phyloP scores from a whole-genome alignment of 2,888 invertebrate genomes.

The Seladonia tumulorum region DNA sequence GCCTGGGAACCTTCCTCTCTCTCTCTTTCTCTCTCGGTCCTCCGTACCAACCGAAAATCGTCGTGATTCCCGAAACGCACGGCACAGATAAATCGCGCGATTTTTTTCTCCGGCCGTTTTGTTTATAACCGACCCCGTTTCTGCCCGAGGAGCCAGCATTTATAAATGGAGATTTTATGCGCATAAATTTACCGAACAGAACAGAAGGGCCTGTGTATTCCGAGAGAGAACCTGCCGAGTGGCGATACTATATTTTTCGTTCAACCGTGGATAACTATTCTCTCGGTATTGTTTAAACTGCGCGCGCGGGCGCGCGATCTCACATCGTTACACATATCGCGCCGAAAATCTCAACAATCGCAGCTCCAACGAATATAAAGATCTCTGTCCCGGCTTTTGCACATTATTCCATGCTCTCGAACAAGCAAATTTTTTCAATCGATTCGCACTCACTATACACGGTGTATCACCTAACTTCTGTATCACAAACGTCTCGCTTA shows the following conservation, averaged over 20 bases:
- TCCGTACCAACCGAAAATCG: slow-evolving; percentile 2
- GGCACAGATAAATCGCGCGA: slow-evolving; percentile 21
- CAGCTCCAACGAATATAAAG: too few relatives aligned
- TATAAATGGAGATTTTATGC: slow-evolving; percentile 54
- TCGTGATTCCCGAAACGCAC: slow-evolving; percentile 21
- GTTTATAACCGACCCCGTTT: slow-evolving; percentile 47
- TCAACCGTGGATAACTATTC: not conserved
- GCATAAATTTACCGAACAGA: slow-evolving; percentile 47
- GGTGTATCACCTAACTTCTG: too few relatives aligned
- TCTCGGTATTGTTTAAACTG: not conserved
- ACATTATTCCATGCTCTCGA: not conserved
- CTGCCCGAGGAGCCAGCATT: slow-evolving; percentile 23
- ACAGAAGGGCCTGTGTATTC: slow-evolving; percentile 33
- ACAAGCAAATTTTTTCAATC: not conserved
- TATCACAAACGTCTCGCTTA: not conserved
- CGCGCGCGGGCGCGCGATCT: not conserved
- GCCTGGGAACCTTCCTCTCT: slow-evolving; percentile 8
- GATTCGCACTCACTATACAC: not conserved
- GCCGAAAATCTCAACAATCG: not conserved
- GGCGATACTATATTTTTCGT: slow-evolving; percentile 9
- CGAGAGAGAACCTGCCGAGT: slow-evolving; percentile 26
- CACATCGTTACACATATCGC: not conserved
- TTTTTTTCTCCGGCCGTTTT: slow-evolving; percentile 32
- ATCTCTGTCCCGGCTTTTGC: not conserved
- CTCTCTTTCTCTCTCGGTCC: slow-evolving; percentile 2